Evolutionary conservation across 2,888 invertebrate species (phyloP), one percentile per base, ranked within the genome.

Genomic region (Eueremaeus valkanovi): DNA sequence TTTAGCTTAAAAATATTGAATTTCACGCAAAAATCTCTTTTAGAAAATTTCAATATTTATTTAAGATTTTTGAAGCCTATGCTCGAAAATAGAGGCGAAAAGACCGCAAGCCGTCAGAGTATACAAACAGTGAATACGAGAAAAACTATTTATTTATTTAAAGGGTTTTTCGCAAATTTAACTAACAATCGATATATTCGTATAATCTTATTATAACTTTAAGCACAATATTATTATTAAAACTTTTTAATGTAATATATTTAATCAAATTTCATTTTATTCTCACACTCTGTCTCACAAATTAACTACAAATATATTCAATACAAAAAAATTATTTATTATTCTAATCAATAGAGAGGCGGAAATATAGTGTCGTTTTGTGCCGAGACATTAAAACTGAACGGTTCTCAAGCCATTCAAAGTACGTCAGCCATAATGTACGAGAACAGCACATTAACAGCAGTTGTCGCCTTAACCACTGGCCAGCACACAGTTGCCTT

Each of bases 321-420:
- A 51, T n/a, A n/a, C 21, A 21, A 51, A 51, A n/a, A 8, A n/a
- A n/a, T n/a, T n/a, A n/a, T 2, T 1, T 3, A 51, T 51, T 51
- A 36, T 8, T 51, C n/a, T 1, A 51, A 21, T 21, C 51, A 51
- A 33, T 83, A 88, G 87, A 90, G 91, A 33, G 90, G 92, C 75
- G 94, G 94, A 42, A 95, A 95, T 83, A 92, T 95, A 81, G 88
- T 91, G 76, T 92, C 92, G 84, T 95, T 95, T 84, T 95, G 95
- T 85, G 91, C 92, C 82, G 93, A 93, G 75, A 94, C 93, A 49
- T 86, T 95, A 79, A 95, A 94, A 85, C 92, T 95, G 80, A 94
- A 93, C 82, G 95, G 95, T 3, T 89, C 90, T 21, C 89, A 91
- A 79, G 92, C 94, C 0, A 92, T 95, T 76, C 88, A 88, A 79